phyloP scores from a whole-genome alignment of 1,140 invertebrate species.

The Drosophila takahashii region DNA sequence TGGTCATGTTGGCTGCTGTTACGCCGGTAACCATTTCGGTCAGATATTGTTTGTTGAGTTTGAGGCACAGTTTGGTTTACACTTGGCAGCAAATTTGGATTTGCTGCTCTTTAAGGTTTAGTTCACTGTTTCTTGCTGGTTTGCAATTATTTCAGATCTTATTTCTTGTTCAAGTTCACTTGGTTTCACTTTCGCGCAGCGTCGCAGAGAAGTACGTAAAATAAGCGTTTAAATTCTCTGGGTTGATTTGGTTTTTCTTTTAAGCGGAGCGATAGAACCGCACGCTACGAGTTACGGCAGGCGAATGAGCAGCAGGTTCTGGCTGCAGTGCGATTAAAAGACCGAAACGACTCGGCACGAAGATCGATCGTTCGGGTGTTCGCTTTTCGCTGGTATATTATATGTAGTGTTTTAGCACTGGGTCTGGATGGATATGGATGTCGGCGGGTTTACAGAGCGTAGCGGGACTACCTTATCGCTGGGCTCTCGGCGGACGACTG shows the following conservation, averaged over 20 bases:
- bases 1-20: slow-evolving; percentile 69
- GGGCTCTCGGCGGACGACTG: slow-evolving; percentile 81
- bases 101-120: slow-evolving; percentile 49
- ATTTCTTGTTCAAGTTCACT: slow-evolving; percentile 56
- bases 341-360: slow-evolving; percentile 45
- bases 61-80: slow-evolving; percentile 70
- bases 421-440: slow-evolving; percentile 4
- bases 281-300: slow-evolving; percentile 69
- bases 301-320: slow-evolving; percentile 75
- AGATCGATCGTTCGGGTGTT: slow-evolving; percentile 45
- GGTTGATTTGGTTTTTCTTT: slow-evolving; percentile 30
- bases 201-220: slow-evolving; percentile 61
- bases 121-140: slow-evolving; percentile 31
- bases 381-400: not conserved
- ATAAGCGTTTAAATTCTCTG: slow-evolving; percentile 20
- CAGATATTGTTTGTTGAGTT: slow-evolving; percentile 72
- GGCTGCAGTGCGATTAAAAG: slow-evolving; percentile 76
- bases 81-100: slow-evolving; percentile 62
- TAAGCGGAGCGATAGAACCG: slow-evolving; percentile 51
- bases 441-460: slow-evolving; percentile 10
- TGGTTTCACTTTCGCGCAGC: slow-evolving; percentile 69
- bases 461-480: slow-evolving; percentile 75
- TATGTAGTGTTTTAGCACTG: not conserved
- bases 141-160: slow-evolving; percentile 9
- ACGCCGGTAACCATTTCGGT: slow-evolving; percentile 84